Conservation (phyloP, 2,797 vertebrate genomes). For the Aldrovandia affinis region DNA sequence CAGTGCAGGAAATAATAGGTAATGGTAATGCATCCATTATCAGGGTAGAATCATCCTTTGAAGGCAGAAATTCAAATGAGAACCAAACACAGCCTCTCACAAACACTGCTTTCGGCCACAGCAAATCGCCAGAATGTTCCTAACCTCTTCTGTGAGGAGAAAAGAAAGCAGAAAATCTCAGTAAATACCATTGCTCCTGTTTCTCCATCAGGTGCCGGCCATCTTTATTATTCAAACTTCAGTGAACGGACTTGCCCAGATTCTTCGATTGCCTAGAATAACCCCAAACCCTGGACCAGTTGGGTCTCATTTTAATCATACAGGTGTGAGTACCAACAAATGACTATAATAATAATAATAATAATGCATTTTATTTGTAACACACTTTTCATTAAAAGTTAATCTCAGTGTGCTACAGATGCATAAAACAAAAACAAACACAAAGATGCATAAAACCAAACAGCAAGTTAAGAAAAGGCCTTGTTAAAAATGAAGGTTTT, state of each 20-base stretch:
- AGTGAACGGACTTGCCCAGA: background rate
- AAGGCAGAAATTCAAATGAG: no score
- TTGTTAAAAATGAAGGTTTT: no score
- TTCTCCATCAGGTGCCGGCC: background rate
- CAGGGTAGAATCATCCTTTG: background rate
- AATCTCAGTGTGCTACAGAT: no score
- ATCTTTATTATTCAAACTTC: background rate
- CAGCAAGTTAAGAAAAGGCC: no score
- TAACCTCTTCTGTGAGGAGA: background rate
- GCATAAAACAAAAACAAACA: no score
- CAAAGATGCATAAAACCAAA: no score
- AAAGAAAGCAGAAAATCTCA: background rate
- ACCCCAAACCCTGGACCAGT: background rate
- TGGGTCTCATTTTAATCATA: background rate
- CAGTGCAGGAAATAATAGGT: background rate
- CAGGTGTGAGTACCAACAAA: background rate
- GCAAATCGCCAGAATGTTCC: background rate
- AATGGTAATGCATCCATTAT: background rate
- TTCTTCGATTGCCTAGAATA: background rate
- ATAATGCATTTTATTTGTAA: no score
- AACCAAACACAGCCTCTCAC: background rate
- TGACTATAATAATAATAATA: background rate
- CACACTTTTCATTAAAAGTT: no score
- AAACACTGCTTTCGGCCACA: background rate
- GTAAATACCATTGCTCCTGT: background rate